Percentiles rank a stretch among this genome's conserved stretches.
These are phyloP conservation scores for Acanthurus tractus DNA, from an alignment of 2,797 vertebrate genomes.

Conservation along the genomic window DNA sequence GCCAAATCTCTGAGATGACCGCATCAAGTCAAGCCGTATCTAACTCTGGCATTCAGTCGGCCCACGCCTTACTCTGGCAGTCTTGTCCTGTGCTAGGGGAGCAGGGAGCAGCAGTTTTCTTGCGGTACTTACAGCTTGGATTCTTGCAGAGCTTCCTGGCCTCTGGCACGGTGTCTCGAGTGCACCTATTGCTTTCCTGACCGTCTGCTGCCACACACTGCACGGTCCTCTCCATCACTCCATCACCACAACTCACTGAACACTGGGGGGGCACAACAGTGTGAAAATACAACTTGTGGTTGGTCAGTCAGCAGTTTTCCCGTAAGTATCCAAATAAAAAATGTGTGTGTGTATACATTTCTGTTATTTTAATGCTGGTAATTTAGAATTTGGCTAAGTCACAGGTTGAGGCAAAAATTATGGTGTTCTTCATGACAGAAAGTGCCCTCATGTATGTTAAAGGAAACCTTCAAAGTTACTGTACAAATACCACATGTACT, in stretches of 20 bases:
- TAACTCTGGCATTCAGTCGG: conserved; percentile 11
- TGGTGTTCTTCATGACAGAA: neutral
- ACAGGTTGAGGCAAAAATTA: neutral
- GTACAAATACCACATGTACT: neutral
- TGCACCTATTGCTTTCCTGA: conserved; percentile 86
- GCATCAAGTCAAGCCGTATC: conserved; percentile 18
- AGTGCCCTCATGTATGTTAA: neutral
- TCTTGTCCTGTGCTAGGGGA: conserved; percentile 23
- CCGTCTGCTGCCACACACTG: conserved; percentile 89
- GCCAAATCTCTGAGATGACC: conserved; percentile 38
- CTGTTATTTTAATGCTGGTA: neutral
- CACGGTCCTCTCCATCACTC: conserved; percentile 91
- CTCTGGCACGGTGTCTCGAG: conserved; percentile 85
- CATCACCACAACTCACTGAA: conserved; percentile 90
- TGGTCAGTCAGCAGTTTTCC: conserved; percentile 11
- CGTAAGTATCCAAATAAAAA: neutral
- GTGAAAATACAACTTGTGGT: conserved; percentile 8
- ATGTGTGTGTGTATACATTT: neutral
- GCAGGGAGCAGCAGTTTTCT: conserved; percentile 3
- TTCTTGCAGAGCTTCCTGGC: conserved; percentile 88
- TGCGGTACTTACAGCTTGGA: conserved; percentile 88
- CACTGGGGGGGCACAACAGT: conserved; percentile 82
- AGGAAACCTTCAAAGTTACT: neutral
- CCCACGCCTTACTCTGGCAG: conserved; percentile 10
- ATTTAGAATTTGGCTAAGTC: neutral